Conservation (phyloP, 64 coral and sea anemone genomes). For the Dendronephthya gigantea region DNA sequence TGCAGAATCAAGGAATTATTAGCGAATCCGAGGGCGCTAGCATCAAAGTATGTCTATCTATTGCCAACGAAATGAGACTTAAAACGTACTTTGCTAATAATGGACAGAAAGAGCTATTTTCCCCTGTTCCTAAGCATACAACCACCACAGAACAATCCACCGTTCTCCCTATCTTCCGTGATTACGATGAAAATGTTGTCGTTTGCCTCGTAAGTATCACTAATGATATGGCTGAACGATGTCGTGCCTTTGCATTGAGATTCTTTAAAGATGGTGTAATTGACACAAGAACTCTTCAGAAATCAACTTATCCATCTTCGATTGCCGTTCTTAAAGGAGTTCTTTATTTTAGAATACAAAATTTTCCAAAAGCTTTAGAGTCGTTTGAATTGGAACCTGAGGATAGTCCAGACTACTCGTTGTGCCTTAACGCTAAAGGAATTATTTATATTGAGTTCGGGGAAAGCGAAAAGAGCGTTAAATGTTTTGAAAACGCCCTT, state of each 20-base stretch:
- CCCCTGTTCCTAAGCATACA: neutral
- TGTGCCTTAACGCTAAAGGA: neutral
- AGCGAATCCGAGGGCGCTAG: neutral
- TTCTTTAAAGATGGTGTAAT: neutral
- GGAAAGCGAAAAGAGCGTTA: neutral
- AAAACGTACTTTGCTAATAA: slow-evolving; percentile 3
- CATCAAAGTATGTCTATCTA: slow-evolving; percentile 3
- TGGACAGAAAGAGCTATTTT: neutral
- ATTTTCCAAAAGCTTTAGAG: neutral
- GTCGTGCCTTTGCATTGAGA: neutral
- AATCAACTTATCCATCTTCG: neutral
- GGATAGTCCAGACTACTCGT: neutral
- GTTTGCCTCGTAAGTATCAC: neutral
- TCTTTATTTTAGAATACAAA: neutral
- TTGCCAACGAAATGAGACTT: slow-evolving; percentile 7
- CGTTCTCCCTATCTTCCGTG: neutral
- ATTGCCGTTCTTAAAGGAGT: neutral
- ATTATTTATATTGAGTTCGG: neutral
- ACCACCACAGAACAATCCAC: neutral
- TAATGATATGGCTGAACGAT: neutral
- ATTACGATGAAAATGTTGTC: neutral
- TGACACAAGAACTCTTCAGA: neutral
- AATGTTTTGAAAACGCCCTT: neutral
- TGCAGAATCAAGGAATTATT: neutral
- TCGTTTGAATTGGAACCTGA: neutral